A percentile compares a stretch with the other conserved stretches of the same genome.
Evolutionary conservation across 2,888 invertebrate species (phyloP).

Genomic region (Drosophila cognata): DNA sequence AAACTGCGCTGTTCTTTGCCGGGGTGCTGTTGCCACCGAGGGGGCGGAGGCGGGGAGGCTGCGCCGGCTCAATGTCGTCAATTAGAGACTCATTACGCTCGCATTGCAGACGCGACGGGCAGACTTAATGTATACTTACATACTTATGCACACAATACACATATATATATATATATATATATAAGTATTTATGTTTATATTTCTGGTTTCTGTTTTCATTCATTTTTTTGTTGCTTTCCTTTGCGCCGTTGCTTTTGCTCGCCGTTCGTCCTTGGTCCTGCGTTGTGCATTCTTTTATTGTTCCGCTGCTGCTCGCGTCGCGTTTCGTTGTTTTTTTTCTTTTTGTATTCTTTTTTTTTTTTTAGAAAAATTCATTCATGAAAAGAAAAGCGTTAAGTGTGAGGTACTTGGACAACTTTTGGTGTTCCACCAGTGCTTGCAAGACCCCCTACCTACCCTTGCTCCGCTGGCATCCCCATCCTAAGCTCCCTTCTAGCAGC

Average conservation of each 20-base stretch:
- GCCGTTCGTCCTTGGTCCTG: slow-evolving; percentile 57
- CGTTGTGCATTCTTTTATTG: slow-evolving; percentile 73
- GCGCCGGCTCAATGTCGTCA: slow-evolving; percentile 75
- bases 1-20: slow-evolving; percentile 1
- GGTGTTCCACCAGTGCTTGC: slow-evolving; percentile 54
- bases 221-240: slow-evolving; percentile 8
- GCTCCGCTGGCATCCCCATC: not conserved
- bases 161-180: slow-evolving; percentile 1
- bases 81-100: slow-evolving; percentile 84
- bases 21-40: not conserved
- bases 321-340: slow-evolving; percentile 32
- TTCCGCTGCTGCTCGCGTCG: slow-evolving; percentile 53
- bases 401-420: slow-evolving; percentile 76
- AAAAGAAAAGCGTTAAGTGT: slow-evolving; percentile 62
- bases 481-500: not conserved
- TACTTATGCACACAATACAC: slow-evolving; percentile 1
- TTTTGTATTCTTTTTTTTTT: slow-evolving; percentile 29
- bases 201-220: slow-evolving; percentile 9
- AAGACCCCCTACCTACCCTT: not conserved
- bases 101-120: slow-evolving; percentile 82
- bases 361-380: slow-evolving; percentile 73
- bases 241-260: slow-evolving; percentile 33
- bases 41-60: not conserved
- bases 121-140: slow-evolving; percentile 67
- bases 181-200: slow-evolving; percentile 21